A percentile compares a stretch with the other conserved stretches of the same genome.
phyloP scores from a whole-genome alignment of 2,797 vertebrate genomes.

The Hippocampus kuda region DNA sequence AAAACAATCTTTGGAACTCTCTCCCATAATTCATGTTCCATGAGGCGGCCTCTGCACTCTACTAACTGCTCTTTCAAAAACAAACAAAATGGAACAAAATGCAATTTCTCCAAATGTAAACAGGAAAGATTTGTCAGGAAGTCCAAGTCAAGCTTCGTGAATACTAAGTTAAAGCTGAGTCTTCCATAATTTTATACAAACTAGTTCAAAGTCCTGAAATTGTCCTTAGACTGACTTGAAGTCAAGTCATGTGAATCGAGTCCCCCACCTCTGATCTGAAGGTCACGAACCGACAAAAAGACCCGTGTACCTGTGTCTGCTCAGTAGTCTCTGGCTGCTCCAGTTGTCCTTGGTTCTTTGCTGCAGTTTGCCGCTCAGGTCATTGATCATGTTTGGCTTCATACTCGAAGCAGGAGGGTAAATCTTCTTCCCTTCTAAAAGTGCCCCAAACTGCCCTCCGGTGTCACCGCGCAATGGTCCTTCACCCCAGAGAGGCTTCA shows the following conservation, averaged over 20 bases:
- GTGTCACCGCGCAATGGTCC: constrained; percentile 48
- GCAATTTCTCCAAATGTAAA: background rate
- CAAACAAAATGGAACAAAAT: too few species aligned
- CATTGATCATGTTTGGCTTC: constrained; percentile 85
- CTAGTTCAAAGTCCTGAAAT: too few species aligned
- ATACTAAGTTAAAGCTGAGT: too few species aligned
- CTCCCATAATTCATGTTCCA: too few species aligned
- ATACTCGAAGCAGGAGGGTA: constrained; percentile 74
- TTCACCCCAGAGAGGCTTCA: constrained; percentile 69
- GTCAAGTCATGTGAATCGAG: too few species aligned
- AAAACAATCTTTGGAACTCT: too few species aligned
- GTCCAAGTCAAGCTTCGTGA: too few species aligned
- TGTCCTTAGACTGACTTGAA: too few species aligned
- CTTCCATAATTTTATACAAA: too few species aligned
- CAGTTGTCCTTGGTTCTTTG: constrained; percentile 73
- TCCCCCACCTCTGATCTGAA: too few species aligned
- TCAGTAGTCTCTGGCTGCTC: constrained; percentile 67
- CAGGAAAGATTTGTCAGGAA: background rate
- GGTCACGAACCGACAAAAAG: constrained; percentile 5
- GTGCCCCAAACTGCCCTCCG: constrained; percentile 39
- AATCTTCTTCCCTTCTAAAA: constrained; percentile 66
- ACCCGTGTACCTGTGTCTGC: constrained; percentile 77
- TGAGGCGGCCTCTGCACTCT: too few species aligned
- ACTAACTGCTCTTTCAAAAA: too few species aligned
- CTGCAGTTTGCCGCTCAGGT: constrained; percentile 85